Conservation (phyloP, 2,888 invertebrate species). For the Cistogaster globosa region DNA sequence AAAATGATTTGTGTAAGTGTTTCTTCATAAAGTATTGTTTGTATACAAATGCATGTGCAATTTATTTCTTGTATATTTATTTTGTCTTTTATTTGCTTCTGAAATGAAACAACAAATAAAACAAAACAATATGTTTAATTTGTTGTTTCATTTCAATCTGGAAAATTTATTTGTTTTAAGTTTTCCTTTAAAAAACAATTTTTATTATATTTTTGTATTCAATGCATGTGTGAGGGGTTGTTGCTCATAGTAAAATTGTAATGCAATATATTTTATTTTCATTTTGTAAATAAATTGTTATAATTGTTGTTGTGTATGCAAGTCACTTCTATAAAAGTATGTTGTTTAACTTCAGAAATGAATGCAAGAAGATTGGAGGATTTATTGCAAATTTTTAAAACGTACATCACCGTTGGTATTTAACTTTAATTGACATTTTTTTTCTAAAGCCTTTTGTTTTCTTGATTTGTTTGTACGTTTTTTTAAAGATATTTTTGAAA, state of each 20-base stretch:
- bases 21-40: slow-evolving; percentile 26
- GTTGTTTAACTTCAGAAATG: slow-evolving; percentile 10
- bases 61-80: slow-evolving; percentile 9
- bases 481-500: no score
- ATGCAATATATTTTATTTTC: slow-evolving; percentile 27
- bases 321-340: background rate
- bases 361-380: background rate
- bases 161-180: slow-evolving; percentile 67
- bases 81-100: slow-evolving; percentile 17
- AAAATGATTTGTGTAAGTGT: background rate
- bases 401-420: slow-evolving; percentile 55
- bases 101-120: no score
- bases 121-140: no score
- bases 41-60: slow-evolving; percentile 15
- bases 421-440: slow-evolving; percentile 58
- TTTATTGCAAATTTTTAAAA: slow-evolving; percentile 29
- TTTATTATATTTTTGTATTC: background rate
- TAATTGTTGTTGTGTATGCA: background rate
- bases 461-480: no score
- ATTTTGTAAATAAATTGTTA: background rate
- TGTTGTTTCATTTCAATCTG: slow-evolving; percentile 30
- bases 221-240: background rate
- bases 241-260: slow-evolving; percentile 47
- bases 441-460: no score
- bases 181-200: slow-evolving; percentile 61